A percentile compares a stretch with the other conserved stretches of the same genome.
Conservation (phyloP, 35 echinoderm and acorn worm genomes). For the Apostichopus japonicus region DNA sequence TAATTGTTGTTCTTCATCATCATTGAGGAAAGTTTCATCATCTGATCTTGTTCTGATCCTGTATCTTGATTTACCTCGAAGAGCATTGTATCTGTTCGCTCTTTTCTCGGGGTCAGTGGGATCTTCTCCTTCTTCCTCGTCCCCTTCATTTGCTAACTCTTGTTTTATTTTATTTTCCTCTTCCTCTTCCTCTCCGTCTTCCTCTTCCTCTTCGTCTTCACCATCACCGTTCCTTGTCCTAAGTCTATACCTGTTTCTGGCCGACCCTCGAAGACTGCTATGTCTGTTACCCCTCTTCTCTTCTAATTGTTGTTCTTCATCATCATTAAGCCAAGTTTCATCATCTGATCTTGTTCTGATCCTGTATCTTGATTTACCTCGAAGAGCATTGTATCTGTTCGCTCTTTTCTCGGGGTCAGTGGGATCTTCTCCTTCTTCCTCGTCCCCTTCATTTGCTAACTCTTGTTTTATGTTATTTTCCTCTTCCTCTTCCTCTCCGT, state of each 20-base stretch:
- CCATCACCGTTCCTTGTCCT: background rate
- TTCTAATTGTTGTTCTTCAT: background rate
- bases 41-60: background rate
- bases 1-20: background rate
- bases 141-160: background rate
- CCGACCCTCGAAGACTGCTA: background rate
- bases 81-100: background rate
- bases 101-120: background rate
- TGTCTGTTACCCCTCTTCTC: constrained; percentile 13
- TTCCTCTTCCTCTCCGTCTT: background rate
- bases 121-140: background rate
- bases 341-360: background rate
- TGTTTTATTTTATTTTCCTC: too few relatives aligned
- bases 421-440: background rate
- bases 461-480: too few relatives aligned
- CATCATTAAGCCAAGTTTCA: background rate
- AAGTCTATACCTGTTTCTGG: background rate
- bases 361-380: constrained; percentile 1
- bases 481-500: background rate
- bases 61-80: background rate
- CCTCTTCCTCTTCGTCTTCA: background rate
- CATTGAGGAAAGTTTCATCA: background rate
- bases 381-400: background rate
- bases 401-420: background rate
- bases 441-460: background rate